These are phyloP conservation scores for Dolichopus griseipennis DNA, from an alignment of 2,888 invertebrate species.

Conservation along the genomic window DNA sequence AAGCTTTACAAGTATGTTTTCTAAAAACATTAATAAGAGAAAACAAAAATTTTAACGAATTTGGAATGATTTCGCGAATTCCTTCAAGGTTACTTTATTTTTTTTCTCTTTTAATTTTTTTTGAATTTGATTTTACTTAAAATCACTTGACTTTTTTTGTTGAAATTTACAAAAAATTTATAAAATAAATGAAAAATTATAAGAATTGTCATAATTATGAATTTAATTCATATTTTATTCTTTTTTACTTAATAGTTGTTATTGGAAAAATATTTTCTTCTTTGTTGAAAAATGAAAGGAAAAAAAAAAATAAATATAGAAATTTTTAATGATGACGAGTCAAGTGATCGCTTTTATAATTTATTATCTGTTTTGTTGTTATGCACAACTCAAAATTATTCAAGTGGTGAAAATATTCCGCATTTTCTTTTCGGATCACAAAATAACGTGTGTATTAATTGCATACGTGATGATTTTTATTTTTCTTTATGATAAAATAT, in stretches of 20 bases:
- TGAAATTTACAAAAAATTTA: too few relatives aligned
- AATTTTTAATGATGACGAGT: background rate
- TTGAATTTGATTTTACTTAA: too few relatives aligned
- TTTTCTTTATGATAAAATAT: background rate
- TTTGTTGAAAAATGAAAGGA: background rate
- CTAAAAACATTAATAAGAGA: background rate
- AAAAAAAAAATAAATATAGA: background rate
- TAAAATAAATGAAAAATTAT: too few relatives aligned
- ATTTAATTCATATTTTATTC: too few relatives aligned
- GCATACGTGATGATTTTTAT: conserved; percentile 1
- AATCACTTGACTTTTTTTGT: too few relatives aligned
- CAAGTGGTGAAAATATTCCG: conserved; percentile 3
- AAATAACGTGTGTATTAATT: background rate
- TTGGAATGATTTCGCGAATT: background rate
- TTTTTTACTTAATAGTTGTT: too few relatives aligned
- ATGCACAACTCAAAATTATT: background rate
- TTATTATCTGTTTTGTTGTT: background rate
- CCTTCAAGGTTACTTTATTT: background rate
- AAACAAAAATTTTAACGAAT: background rate
- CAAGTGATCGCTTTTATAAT: background rate
- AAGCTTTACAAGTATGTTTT: background rate
- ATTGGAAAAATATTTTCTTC: too few relatives aligned
- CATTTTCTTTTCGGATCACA: background rate
- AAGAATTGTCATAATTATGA: too few relatives aligned
- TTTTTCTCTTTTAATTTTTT: background rate